Base-by-base conservation (phyloP, 2,888 invertebrate genomes). In the Synanthedon vespiformis region DNA sequence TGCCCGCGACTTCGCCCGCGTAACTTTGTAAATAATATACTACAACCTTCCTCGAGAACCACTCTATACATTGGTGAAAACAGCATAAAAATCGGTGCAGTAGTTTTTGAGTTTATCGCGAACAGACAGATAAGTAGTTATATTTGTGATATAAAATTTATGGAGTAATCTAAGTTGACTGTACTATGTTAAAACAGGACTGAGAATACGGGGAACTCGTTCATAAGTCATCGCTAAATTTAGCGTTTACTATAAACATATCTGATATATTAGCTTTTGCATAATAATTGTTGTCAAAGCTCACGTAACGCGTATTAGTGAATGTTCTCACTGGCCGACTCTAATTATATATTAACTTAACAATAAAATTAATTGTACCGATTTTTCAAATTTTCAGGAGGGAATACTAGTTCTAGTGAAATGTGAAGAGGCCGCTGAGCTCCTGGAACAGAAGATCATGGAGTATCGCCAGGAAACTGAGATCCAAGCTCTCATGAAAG, bases 401-500 rank as follows among this genome's bases (percentile, higher is more conserved):
- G 91, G 94, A 61, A 89, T 92, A 63, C 82, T 87, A 62, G 90
- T 93, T 72, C 87, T 95, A 64, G 89, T 90, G 72, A 89, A 89
- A 69, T 91, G 93, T 71, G 91, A 93, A 58, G 89, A 90, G 61
- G 91, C 92, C 60, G 90, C 91, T 1, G 85, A 87, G 49, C 86
- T 90, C 22, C 77, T 95, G 44, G 92, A 92, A 66, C 85, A 89
- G 51, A 88, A 89, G 66, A 83, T 93, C 50, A 88, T 88, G 68
- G 88, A 88, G 60, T 82, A 92, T 61, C 90, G 91, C 13, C 89
- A 90, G 54, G 93, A 93, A 76, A 76, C 88, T 47, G 93, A 93
- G 65, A 89, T 89, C 14, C 89, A 90, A 67, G 72, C 75, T 40
- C 74, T 93, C 54, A 74, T 88, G 22, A 83, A 85, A 51, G 89